A percentile compares a stretch with the other conserved stretches of the same genome.
Conservation (phyloP, 2,797 vertebrate species). For the Simalia tracyae region DNA sequence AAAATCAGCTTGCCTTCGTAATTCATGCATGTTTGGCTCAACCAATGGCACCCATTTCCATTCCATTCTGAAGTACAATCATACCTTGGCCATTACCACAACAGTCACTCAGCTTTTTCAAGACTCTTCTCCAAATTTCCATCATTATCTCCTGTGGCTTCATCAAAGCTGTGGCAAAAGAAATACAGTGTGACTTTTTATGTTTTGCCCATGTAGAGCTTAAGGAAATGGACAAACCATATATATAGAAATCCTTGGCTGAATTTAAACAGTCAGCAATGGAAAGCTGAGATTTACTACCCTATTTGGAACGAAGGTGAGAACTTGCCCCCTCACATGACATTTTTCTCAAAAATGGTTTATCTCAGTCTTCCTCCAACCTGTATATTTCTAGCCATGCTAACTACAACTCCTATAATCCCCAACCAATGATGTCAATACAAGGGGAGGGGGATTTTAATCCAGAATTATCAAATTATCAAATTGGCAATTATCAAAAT, state of each 20-base stretch:
- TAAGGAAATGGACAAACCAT: not conserved
- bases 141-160: not conserved
- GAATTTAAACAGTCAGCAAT: not conserved
- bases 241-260: not conserved
- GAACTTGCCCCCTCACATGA: not conserved
- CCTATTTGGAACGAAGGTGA: not conserved
- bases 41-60: not conserved
- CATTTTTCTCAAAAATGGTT: not conserved
- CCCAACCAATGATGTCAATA: not conserved
- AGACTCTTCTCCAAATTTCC: not conserved
- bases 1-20: not conserved
- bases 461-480: too few relatives aligned
- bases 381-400: not conserved
- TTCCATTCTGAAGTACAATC: not conserved
- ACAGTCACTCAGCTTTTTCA: not conserved
- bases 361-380: not conserved
- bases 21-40: not conserved
- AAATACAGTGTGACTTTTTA: not conserved
- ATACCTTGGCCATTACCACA: not conserved
- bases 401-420: not conserved
- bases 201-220: not conserved
- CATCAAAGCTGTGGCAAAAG: not conserved
- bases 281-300: not conserved
- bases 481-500: not conserved
- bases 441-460: not conserved